Evolutionary conservation across 30 jellyfish, hydroid and myxozoan species (phyloP), one percentile per base, ranked within the genome.

Genomic region (Turritopsis rubra): DNA sequence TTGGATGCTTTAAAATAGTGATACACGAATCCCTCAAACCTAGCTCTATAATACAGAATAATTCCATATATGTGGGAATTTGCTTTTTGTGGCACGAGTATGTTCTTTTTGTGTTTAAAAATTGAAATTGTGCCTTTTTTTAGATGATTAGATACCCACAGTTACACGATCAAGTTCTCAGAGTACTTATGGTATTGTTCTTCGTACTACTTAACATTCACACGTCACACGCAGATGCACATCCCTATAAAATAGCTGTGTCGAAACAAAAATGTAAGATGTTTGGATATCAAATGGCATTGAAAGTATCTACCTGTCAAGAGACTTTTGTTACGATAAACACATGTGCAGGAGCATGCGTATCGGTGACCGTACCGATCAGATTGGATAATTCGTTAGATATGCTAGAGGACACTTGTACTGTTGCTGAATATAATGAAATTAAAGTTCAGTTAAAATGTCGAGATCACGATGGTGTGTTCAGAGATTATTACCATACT

Each of bases 331-430:
- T 78, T 8, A 23, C 52, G 16, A 1, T 78, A 16, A 78, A 78
- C 78, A 78, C 85, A 52, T 78, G 85, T 78, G 31, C 54, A 21
- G 85, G 85, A 53, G 85, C 78, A 24, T 78, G 85, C 41, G 30
- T 78, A 24, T 78, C 85, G 18, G 28, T 24, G 3, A 21, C 85
- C 9, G 29, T 75, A n/a, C 79, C 85, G 3, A 26, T 30, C 30
- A 78, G 29, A 29, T 17, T 75, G 18, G 41, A 53, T 52, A 21
- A 29, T 28, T 22, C 28, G 78, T 24, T 78, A 25, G 31, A 25
- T 0, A 20, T 19, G 0, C 31, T 24, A 26, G 28, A 53, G 13
- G 25, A 78, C 65, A 26, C 79, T 53, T 78, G 85, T 53, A 30
- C 26, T 7, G 85, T 78, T 0, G 78, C 77, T 17, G 79, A 30